Conservation (phyloP, 1,140 invertebrate species). For the Dreissena polymorpha region DNA sequence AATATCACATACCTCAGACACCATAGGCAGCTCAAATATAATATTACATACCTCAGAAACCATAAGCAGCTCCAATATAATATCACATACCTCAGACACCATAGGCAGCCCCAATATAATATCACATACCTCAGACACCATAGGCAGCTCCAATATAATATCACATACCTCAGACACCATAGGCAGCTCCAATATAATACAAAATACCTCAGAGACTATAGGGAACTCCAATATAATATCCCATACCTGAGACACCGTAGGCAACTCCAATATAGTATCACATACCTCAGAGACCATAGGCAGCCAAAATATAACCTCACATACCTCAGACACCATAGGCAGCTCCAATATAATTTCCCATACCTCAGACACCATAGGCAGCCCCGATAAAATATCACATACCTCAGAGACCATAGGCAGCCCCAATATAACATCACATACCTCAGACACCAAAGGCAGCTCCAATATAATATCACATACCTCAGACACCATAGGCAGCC, state of each 20-base stretch:
- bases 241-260: slow-evolving; percentile 67
- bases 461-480: slow-evolving; percentile 62
- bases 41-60: slow-evolving; percentile 62
- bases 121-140: slow-evolving; percentile 65
- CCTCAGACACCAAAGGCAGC: slow-evolving; percentile 67
- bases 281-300: slow-evolving; percentile 68
- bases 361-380: slow-evolving; percentile 70
- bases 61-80: slow-evolving; percentile 66
- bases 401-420: slow-evolving; percentile 69
- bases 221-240: too few species aligned
- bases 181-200: slow-evolving; percentile 58
- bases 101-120: slow-evolving; percentile 65
- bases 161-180: slow-evolving; percentile 66
- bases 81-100: slow-evolving; percentile 63
- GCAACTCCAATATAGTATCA: slow-evolving; percentile 57
- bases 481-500: slow-evolving; percentile 68
- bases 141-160: slow-evolving; percentile 63
- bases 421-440: slow-evolving; percentile 58
- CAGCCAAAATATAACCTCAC: slow-evolving; percentile 60
- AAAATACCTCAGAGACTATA: slow-evolving; percentile 68
- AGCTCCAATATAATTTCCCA: slow-evolving; percentile 58
- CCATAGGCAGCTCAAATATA: slow-evolving; percentile 68
- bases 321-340: slow-evolving; percentile 68
- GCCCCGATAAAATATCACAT: slow-evolving; percentile 54
- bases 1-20: slow-evolving; percentile 61